These are phyloP conservation scores for Neoscelio sp. DNA, from an alignment of 2,888 invertebrate species.

Conservation along the genomic window DNA sequence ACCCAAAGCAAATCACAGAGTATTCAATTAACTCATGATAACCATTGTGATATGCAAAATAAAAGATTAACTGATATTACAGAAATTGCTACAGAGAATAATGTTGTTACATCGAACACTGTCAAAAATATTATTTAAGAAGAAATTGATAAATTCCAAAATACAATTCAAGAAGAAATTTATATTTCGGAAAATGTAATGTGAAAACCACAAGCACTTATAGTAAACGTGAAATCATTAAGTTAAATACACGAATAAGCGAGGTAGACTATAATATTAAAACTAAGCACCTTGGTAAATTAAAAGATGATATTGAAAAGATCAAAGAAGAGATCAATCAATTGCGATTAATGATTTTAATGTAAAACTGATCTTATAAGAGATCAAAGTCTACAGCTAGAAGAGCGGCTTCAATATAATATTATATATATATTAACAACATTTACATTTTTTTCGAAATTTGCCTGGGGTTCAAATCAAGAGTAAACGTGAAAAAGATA, in stretches of 20 bases:
- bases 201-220: too few relatives aligned
- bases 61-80: slow-evolving; percentile 16
- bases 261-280: too few relatives aligned
- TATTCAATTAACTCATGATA: slow-evolving; percentile 14
- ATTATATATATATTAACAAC: slow-evolving; percentile 76
- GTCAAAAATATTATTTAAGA: neutral
- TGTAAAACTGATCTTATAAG: slow-evolving; percentile 56
- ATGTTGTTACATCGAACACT: slow-evolving; percentile 5
- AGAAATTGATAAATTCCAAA: neutral
- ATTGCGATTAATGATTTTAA: too few relatives aligned
- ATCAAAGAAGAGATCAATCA: too few relatives aligned
- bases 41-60: slow-evolving; percentile 16
- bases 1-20: slow-evolving; percentile 10
- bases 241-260: too few relatives aligned
- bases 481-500: slow-evolving; percentile 69
- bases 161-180: neutral
- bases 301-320: too few relatives aligned
- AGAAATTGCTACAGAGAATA: neutral
- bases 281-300: too few relatives aligned
- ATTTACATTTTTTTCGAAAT: slow-evolving; percentile 79
- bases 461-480: slow-evolving; percentile 71
- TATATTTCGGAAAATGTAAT: too few relatives aligned
- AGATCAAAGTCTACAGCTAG: too few relatives aligned
- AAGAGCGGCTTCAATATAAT: too few relatives aligned
- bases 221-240: too few relatives aligned